A percentile compares a stretch with the other conserved stretches of the same genome.
phyloP scores from a whole-genome alignment of 2,797 vertebrate species.

The Sarcophilus harrisii region DNA sequence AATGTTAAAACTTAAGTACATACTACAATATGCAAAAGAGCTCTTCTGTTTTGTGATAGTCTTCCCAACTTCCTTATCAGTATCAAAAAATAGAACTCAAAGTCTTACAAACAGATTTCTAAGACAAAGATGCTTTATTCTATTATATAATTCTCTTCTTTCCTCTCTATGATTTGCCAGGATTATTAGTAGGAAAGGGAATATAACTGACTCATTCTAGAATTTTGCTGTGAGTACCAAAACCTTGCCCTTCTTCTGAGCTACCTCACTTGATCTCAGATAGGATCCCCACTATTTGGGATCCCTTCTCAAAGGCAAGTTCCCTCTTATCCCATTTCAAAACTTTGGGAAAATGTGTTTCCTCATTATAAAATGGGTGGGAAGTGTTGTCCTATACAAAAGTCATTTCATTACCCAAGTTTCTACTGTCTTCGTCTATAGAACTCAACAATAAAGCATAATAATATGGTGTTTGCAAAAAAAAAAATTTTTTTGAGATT shows the following conservation, averaged over 20 bases:
- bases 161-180: neutral
- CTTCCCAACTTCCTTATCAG: neutral
- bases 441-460: neutral
- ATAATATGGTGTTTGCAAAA: neutral
- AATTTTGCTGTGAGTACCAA: neutral
- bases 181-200: neutral
- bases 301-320: neutral
- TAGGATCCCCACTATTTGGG: neutral
- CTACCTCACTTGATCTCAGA: neutral
- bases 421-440: neutral
- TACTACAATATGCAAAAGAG: neutral
- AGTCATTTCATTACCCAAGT: neutral
- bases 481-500: neutral
- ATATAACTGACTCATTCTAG: neutral
- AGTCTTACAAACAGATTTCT: neutral
- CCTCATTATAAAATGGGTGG: neutral
- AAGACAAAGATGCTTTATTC: neutral
- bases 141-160: neutral
- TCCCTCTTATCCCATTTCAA: neutral
- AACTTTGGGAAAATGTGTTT: neutral
- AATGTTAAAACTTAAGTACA: neutral
- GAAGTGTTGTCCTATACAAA: neutral
- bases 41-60: neutral
- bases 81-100: neutral
- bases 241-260: neutral